Conservation (phyloP, 1,140 invertebrate genomes). For the Philaenus spumarius region DNA sequence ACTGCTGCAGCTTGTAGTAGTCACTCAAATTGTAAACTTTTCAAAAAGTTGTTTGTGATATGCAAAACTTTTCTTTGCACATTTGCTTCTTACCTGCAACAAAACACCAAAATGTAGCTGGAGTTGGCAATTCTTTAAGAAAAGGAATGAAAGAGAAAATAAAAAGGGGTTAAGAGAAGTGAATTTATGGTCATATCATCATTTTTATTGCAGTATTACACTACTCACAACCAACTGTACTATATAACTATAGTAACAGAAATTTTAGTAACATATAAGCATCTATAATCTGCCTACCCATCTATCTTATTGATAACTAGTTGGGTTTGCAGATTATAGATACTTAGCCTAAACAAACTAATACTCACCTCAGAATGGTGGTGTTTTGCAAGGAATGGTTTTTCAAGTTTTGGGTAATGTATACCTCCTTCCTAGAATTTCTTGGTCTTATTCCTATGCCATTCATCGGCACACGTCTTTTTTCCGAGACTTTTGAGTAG, state of each 20-base stretch:
- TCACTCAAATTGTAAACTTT: conserved; percentile 2
- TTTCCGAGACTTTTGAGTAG: no score
- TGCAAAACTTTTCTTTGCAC: conserved; percentile 1
- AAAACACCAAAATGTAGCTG: background rate
- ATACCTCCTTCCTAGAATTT: background rate
- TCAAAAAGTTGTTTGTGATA: conserved; percentile 13
- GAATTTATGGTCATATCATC: background rate
- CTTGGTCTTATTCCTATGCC: background rate
- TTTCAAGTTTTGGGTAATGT: background rate
- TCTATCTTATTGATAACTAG: no score
- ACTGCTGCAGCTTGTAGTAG: conserved; percentile 15
- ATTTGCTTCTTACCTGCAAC: conserved; percentile 14
- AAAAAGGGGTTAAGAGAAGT: background rate
- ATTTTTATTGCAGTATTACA: background rate
- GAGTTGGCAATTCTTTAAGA: background rate
- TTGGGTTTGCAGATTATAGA: background rate
- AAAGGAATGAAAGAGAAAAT: background rate
- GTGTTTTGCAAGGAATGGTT: background rate
- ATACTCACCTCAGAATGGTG: background rate
- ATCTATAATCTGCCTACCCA: background rate
- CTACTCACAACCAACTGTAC: background rate
- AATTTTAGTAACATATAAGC: background rate
- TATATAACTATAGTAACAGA: background rate
- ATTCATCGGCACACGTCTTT: background rate
- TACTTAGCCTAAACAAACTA: background rate